phyloP scores from a whole-genome alignment of 2,797 vertebrate genomes.

The Mallotus villosus region DNA sequence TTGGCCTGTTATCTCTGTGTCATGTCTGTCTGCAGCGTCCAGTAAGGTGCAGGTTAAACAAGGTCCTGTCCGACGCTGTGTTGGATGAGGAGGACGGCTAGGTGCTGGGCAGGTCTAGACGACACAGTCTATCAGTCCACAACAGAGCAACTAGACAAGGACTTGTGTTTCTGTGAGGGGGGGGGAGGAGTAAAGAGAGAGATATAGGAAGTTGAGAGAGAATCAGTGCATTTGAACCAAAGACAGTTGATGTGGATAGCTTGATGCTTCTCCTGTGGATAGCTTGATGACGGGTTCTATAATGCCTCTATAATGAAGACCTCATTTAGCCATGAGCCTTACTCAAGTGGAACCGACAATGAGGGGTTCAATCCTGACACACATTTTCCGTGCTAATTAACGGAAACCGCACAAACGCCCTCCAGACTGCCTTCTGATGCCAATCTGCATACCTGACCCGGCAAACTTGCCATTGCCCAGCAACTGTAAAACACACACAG shows the following conservation, averaged over 20 bases:
- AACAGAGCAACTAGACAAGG: no score
- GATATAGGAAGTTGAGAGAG: no score
- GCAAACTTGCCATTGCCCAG: neutral
- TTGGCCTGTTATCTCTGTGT: constrained; percentile 39
- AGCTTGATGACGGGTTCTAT: constrained; percentile 8
- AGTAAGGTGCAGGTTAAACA: neutral
- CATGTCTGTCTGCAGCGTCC: neutral
- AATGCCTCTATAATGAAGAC: constrained; percentile 48
- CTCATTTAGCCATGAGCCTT: constrained; percentile 43
- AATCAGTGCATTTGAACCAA: no score
- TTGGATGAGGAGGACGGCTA: neutral
- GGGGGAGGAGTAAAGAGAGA: no score
- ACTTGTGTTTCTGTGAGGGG: no score
- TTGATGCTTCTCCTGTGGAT: no score
- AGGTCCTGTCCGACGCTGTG: neutral
- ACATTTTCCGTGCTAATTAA: constrained; percentile 46
- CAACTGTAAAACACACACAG: neutral
- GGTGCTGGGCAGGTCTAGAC: neutral
- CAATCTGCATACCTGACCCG: constrained; percentile 39
- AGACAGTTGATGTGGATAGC: no score
- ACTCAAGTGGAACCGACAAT: constrained; percentile 39
- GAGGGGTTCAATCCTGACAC: constrained; percentile 38
- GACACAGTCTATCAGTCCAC: neutral
- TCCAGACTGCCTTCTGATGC: constrained; percentile 4
- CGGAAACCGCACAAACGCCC: constrained; percentile 41